These are phyloP conservation scores for Nannobrachium achirus DNA, from an alignment of 2,113 vertebrate genomes.

Conservation along the genomic window DNA sequence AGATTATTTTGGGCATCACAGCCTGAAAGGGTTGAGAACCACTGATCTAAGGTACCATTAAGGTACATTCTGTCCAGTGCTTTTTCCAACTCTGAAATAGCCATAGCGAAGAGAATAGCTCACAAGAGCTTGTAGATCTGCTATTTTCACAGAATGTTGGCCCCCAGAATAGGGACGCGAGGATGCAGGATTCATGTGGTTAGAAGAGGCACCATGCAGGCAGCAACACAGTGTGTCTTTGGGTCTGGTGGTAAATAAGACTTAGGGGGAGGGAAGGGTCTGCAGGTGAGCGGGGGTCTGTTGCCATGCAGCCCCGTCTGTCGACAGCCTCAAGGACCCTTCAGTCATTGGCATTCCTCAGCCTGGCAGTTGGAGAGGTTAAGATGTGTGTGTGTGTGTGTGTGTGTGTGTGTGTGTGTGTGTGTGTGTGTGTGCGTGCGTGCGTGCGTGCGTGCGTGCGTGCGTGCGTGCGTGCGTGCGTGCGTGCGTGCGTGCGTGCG, in stretches of 20 bases:
- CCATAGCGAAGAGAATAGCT: no score
- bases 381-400: neutral
- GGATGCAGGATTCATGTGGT: neutral
- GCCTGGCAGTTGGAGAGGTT: constrained; percentile 50
- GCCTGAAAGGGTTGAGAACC: no score
- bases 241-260: constrained; percentile 1
- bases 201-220: constrained; percentile 17
- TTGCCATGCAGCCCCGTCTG: constrained; percentile 43
- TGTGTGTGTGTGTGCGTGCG: constrained; percentile 10
- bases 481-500: neutral
- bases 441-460: constrained; percentile 5
- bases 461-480: constrained; percentile 2
- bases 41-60: no score
- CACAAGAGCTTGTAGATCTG: no score
- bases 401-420: constrained; percentile 1
- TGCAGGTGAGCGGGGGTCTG: constrained; percentile 58
- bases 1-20: no score
- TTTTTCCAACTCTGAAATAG: no score
- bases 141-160: no score
- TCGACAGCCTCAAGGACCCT: constrained; percentile 67
- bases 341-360: constrained; percentile 65
- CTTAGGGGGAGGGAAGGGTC: constrained; percentile 33
- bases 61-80: no score
- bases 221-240: constrained; percentile 6
- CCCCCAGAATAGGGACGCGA: no score